A percentile compares a stretch with the other conserved stretches of the same genome.
These are phyloP conservation scores for Andrena flavipes DNA, from an alignment of 2,888 invertebrate species.

Conservation along the genomic window DNA sequence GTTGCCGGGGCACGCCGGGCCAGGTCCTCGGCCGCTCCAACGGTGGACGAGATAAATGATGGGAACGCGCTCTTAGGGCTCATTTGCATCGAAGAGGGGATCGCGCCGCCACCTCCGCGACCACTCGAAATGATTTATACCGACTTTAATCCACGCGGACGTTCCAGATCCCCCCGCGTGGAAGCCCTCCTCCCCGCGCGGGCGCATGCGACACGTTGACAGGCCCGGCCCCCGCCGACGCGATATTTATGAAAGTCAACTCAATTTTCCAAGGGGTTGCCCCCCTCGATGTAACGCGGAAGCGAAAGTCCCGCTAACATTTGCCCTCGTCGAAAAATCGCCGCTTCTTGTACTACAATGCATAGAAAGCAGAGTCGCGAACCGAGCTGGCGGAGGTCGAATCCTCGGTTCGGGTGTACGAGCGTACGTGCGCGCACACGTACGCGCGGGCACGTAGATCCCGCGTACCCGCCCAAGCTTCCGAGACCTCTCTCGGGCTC, in stretches of 20 bases:
- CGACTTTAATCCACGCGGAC: slow-evolving; percentile 57
- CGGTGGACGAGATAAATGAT: slow-evolving; percentile 67
- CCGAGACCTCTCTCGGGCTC: slow-evolving; percentile 34
- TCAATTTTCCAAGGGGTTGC: slow-evolving; percentile 54
- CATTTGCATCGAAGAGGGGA: slow-evolving; percentile 67
- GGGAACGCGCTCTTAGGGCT: slow-evolving; percentile 67
- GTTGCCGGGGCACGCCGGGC: slow-evolving; percentile 44
- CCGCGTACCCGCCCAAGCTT: slow-evolving; percentile 43
- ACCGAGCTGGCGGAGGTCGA: slow-evolving; percentile 18
- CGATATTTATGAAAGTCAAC: slow-evolving; percentile 64
- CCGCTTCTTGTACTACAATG: slow-evolving; percentile 18
- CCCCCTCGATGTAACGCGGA: slow-evolving; percentile 57
- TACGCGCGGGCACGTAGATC: not conserved
- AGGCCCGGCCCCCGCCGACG: slow-evolving; percentile 23
- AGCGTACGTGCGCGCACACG: not conserved
- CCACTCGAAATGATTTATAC: slow-evolving; percentile 65
- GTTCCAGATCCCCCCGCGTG: slow-evolving; percentile 26
- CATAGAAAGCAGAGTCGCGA: slow-evolving; percentile 41
- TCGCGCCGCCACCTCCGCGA: slow-evolving; percentile 1
- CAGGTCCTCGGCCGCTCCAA: slow-evolving; percentile 41
- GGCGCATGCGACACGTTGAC: slow-evolving; percentile 50
- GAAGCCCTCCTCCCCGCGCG: not conserved
- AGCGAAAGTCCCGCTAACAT: slow-evolving; percentile 55
- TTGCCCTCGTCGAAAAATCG: slow-evolving; percentile 30
- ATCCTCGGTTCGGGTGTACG: slow-evolving; percentile 22